Percentiles rank a stretch among this genome's conserved stretches.
These are phyloP conservation scores for Thinocorus orbignyianus DNA, from an alignment of 2,113 vertebrate species.

Conservation along the genomic window DNA sequence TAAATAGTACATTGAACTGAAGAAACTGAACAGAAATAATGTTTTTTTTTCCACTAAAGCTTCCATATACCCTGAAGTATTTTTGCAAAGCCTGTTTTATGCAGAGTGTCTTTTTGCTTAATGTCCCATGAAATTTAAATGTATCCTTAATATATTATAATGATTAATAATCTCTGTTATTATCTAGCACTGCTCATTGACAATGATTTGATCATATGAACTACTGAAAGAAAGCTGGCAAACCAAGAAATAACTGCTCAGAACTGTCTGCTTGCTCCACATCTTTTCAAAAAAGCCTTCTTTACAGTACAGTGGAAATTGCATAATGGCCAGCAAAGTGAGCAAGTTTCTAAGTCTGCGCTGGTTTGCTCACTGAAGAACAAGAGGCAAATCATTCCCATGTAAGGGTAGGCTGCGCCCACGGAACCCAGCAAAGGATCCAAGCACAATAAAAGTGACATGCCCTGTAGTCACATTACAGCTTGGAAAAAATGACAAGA, in stretches of 20 bases:
- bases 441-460: not conserved
- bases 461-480: accelerated
- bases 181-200: not conserved
- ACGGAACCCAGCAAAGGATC: not conserved
- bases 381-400: not conserved
- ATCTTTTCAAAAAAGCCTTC: not conserved
- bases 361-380: not conserved
- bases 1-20: not conserved
- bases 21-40: not conserved
- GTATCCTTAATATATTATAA: not conserved
- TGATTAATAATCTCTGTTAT: conserved; percentile 9
- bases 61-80: not conserved
- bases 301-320: not conserved
- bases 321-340: not conserved
- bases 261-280: not conserved
- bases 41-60: not conserved
- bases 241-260: not conserved
- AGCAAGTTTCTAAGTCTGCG: not conserved
- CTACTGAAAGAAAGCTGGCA: not conserved
- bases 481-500: not conserved
- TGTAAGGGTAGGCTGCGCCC: not conserved
- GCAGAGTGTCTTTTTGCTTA: not conserved
- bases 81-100: not conserved
- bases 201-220: not conserved
- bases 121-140: conserved; percentile 9